Evolutionary conservation across 2,888 invertebrate genomes (phyloP).

Genomic region (Boloria euphrosyne): DNA sequence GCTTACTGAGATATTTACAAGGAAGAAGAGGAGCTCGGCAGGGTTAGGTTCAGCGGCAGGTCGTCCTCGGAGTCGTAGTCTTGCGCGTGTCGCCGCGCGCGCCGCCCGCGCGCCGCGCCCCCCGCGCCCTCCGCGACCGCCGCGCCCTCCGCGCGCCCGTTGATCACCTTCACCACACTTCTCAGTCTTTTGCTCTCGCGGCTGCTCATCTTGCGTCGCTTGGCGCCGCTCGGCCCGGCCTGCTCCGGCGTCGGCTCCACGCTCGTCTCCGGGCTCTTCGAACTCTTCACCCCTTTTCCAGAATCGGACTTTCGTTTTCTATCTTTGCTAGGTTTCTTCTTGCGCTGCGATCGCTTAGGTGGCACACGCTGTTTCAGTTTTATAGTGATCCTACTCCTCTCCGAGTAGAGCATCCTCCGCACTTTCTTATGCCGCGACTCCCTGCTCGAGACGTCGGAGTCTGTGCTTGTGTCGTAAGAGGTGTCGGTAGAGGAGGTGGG

Average conservation of each 20-base stretch:
- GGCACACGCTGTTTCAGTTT: conserved; percentile 48
- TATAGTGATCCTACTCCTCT: conserved; percentile 34
- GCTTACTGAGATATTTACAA: conserved; percentile 21
- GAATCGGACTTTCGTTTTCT: conserved; percentile 58
- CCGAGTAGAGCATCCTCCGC: conserved; percentile 43
- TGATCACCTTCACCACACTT: conserved; percentile 70
- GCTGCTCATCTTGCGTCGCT: conserved; percentile 38
- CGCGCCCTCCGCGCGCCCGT: conserved; percentile 39
- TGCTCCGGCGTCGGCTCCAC: conserved; percentile 35
- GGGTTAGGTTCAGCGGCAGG: conserved; percentile 64
- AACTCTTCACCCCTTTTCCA: conserved; percentile 64
- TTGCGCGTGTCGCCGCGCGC: background rate
- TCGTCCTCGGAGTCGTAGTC: conserved; percentile 66
- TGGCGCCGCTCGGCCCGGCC: conserved; percentile 46
- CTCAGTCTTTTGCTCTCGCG: conserved; percentile 67
- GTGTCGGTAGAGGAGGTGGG: background rate
- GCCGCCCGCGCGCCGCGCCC: background rate
- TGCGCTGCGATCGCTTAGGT: conserved; percentile 46
- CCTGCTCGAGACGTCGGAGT: conserved; percentile 27
- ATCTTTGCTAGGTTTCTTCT: conserved; percentile 33
- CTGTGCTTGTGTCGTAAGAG: background rate
- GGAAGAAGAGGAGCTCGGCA: conserved; percentile 38
- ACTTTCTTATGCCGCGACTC: conserved; percentile 36
- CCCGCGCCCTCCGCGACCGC: conserved; percentile 28
- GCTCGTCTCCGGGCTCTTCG: conserved; percentile 43